Evolutionary conservation across 1,140 invertebrate genomes (phyloP), one percentile per base, ranked within the genome.

Genomic region (Drosophila baimaii): DNA sequence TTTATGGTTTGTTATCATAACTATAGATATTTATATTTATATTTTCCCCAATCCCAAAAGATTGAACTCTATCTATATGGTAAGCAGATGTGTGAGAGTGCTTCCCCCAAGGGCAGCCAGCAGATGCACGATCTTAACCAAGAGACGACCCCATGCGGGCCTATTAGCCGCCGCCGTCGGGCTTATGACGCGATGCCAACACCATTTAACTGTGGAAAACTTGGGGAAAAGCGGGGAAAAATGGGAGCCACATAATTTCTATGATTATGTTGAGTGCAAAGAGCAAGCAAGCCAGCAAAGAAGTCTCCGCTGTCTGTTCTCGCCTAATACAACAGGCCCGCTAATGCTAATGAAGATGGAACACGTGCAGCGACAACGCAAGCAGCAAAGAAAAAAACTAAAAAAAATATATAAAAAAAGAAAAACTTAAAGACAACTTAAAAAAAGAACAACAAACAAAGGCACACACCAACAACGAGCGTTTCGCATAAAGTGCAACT

Each of bases 401-500:
- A 29, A 43, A 47, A 51, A 55, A 37, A 47, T 10, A 19, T 15
- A 17, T 5, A 43, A 37, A 49, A 56, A 80, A 63, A 23, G 47
- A 49, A 61, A 39, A 69, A 51, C 44, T 44, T 49, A 52, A 39
- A 59, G 29, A 61, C 49, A 49, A 47, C 39, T 70, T 33, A 44
- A 52, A 72, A 61, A 31, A 57, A 54, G 51, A 57, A 59, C 54
- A 68, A 55, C 56, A 66, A 56, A 56, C 33, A 58, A 17, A 25
- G 43, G 17, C 39, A 8, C 17, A 47, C 57, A 66, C 25, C 55
- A 58, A 27, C 79, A 61, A 27, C 31, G 69, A 88, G 75, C 69
- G 73, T 83, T 88, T 88, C 83, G 84, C 84, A 88, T 88, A 89
- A 89, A 88, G 83, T 89, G 83, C 84, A 88, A 88, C 83, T 89